Evolutionary conservation across 2,888 invertebrate genomes (phyloP).

Genomic region (Rhingia rostrata): DNA sequence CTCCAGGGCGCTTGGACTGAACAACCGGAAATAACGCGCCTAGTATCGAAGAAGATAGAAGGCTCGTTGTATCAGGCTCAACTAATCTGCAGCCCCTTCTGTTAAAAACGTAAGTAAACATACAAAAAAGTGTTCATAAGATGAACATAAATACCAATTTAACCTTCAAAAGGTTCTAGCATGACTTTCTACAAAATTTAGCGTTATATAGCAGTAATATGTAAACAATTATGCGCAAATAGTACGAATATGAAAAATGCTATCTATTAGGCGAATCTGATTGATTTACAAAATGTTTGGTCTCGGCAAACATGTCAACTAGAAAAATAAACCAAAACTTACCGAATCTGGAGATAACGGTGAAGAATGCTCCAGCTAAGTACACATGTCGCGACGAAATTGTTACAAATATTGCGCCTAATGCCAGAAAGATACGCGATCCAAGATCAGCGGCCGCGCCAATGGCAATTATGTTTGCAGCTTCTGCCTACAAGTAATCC

Average conservation of each 20-base stretch:
- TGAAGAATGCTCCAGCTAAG: slow-evolving; percentile 86
- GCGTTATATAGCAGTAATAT: too few species aligned
- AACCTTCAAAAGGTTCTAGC: too few species aligned
- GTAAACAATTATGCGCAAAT: too few species aligned
- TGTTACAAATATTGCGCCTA: slow-evolving; percentile 85
- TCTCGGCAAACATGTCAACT: slow-evolving; percentile 22
- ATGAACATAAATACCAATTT: too few species aligned
- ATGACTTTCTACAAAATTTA: too few species aligned
- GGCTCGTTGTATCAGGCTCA: too few species aligned
- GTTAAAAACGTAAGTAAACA: too few species aligned
- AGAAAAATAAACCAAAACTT: slow-evolving; percentile 77
- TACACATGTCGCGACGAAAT: slow-evolving; percentile 87
- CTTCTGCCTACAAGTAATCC: slow-evolving; percentile 83
- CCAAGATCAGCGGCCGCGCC: slow-evolving; percentile 88
- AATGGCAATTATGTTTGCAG: slow-evolving; percentile 88
- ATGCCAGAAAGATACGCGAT: slow-evolving; percentile 86
- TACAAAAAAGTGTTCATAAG: too few species aligned
- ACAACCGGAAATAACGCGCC: too few species aligned
- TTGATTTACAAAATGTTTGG: slow-evolving; percentile 29
- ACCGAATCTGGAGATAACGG: slow-evolving; percentile 88
- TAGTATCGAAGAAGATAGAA: too few species aligned
- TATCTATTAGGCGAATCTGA: neutral
- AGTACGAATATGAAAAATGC: neutral
- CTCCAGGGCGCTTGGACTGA: too few species aligned
- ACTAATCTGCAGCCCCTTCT: too few species aligned